Conservation (phyloP, 2,113 vertebrate genomes). For the Callopanchax toddi region DNA sequence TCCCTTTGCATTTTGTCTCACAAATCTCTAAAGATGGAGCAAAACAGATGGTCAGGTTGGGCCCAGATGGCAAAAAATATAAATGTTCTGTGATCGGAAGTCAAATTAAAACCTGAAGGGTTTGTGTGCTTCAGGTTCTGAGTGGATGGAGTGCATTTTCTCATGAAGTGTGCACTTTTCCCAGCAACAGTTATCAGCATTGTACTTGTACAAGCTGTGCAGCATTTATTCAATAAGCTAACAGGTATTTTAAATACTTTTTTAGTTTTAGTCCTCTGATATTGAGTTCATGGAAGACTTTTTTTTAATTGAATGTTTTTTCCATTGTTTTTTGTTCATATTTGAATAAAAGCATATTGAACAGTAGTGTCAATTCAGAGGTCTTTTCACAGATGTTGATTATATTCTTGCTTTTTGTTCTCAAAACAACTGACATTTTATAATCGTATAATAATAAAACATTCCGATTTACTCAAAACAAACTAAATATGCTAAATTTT, state of each 20-base stretch:
- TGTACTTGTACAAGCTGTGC: neutral
- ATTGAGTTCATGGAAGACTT: neutral
- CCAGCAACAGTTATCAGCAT: no score
- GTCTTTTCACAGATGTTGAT: no score
- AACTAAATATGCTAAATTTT: no score
- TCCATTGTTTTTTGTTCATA: no score
- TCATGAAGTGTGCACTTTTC: no score
- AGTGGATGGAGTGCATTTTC: no score
- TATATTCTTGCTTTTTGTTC: neutral
- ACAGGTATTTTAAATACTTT: neutral
- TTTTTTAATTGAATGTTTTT: no score
- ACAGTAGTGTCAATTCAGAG: no score
- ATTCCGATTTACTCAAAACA: no score
- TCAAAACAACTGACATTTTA: neutral
- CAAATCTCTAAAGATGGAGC: neutral
- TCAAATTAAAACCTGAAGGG: neutral
- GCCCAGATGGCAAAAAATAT: neutral
- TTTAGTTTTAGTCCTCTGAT: neutral
- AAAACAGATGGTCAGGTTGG: neutral
- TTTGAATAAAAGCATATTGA: no score
- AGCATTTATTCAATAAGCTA: neutral
- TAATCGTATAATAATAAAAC: neutral
- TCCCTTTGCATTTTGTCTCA: neutral
- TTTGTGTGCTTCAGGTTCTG: no score
- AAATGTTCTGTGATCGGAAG: neutral